Conservation (phyloP, 2,888 invertebrate species). For the Eupithecia subfuscata region DNA sequence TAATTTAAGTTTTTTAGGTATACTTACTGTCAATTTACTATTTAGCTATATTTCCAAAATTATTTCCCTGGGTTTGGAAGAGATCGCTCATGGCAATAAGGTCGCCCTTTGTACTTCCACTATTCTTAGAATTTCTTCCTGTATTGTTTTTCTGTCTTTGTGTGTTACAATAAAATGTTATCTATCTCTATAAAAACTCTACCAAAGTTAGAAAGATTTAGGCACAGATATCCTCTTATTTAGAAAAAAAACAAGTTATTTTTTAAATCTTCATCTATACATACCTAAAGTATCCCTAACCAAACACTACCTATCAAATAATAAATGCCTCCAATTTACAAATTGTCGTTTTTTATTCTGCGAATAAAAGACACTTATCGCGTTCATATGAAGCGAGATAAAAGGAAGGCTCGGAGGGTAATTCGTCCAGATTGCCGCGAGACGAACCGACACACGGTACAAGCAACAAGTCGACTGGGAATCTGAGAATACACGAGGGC, state of each 20-base stretch:
- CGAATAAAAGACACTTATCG: not conserved
- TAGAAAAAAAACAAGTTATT: too few species aligned
- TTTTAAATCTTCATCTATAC: not conserved
- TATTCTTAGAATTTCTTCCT: too few species aligned
- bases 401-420: slow-evolving; percentile 18
- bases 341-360: not conserved
- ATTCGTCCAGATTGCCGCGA: slow-evolving; percentile 18
- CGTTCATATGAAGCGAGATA: slow-evolving; percentile 21
- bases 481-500: not conserved
- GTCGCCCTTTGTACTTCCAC: too few species aligned
- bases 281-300: not conserved
- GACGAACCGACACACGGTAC: not conserved
- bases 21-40: too few species aligned
- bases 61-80: too few species aligned
- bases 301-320: not conserved
- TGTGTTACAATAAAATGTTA: too few species aligned
- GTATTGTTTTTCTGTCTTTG: too few species aligned
- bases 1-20: not conserved
- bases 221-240: too few species aligned
- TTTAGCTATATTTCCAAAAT: too few species aligned
- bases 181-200: too few species aligned
- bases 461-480: not conserved
- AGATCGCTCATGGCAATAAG: too few species aligned
- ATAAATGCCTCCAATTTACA: not conserved
- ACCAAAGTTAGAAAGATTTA: not conserved